phyloP scores from a whole-genome alignment of 2,888 invertebrate genomes.

The Atrina japonica region DNA sequence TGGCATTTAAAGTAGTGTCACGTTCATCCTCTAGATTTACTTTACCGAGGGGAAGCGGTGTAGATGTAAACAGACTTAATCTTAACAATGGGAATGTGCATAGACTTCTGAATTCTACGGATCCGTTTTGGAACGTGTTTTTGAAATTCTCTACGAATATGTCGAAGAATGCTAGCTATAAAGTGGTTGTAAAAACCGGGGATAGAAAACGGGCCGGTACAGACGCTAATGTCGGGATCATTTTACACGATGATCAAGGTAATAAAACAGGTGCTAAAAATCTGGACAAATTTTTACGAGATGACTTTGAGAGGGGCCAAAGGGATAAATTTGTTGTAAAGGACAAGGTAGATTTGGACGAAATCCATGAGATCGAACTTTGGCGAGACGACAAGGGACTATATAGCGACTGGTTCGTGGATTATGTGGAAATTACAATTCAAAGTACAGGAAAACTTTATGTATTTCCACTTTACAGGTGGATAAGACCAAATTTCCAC shows the following conservation, averaged over 20 bases:
- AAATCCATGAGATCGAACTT: constrained; percentile 75
- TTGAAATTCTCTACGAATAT: too few species aligned
- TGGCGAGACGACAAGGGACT: constrained; percentile 79
- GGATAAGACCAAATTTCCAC: constrained; percentile 78
- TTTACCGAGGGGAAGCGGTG: too few species aligned
- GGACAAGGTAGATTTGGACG: constrained; percentile 53
- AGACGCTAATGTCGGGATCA: constrained; percentile 80
- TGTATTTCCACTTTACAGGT: constrained; percentile 80
- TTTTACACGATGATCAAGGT: constrained; percentile 79
- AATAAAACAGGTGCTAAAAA: constrained; percentile 73
- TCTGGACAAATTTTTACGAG: constrained; percentile 77
- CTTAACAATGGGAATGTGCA: too few species aligned
- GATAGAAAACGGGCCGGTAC: constrained; percentile 81
- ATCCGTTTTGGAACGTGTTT: too few species aligned
- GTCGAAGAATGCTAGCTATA: constrained; percentile 31
- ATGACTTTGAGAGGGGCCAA: constrained; percentile 74
- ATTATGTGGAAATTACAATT: constrained; percentile 75
- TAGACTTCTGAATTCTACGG: too few species aligned
- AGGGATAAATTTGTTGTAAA: constrained; percentile 66
- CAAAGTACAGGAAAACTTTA: constrained; percentile 65
- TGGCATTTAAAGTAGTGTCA: too few species aligned
- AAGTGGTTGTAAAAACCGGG: constrained; percentile 81
- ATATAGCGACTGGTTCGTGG: constrained; percentile 80
- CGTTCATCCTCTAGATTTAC: too few species aligned
- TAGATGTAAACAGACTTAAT: too few species aligned